These are phyloP conservation scores for Auanema sp. DNA, from an alignment of 2,888 invertebrate genomes.

Conservation along the genomic window DNA sequence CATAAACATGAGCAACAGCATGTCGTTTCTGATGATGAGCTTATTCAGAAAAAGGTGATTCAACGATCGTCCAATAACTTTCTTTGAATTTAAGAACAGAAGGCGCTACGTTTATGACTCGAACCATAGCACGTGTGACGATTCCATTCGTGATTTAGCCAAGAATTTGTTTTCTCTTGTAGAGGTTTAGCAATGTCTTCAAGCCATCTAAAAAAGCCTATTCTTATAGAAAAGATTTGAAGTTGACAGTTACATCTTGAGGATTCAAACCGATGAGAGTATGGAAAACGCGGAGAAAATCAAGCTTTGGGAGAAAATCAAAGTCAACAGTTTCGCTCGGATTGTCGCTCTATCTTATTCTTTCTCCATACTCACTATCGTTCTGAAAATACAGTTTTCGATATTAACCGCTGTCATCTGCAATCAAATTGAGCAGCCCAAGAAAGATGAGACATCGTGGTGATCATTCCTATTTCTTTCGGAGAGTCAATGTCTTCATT, in stretches of 20 bases:
- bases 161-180: not conserved
- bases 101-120: conserved; percentile 53
- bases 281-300: conserved; percentile 32
- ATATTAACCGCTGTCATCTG: conserved; percentile 51
- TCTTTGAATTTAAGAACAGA: conserved; percentile 32
- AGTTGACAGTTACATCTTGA: conserved; percentile 31
- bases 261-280: conserved; percentile 26
- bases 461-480: not conserved
- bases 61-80: not conserved
- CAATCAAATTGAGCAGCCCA: conserved; percentile 28
- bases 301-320: conserved; percentile 39
- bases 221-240: conserved; percentile 37
- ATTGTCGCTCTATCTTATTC: conserved; percentile 39
- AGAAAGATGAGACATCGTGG: not conserved
- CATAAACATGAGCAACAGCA: not conserved
- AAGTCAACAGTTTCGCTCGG: conserved; percentile 38
- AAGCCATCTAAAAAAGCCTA: not conserved
- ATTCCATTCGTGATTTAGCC: conserved; percentile 22
- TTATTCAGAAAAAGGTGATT: too few species aligned
- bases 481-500: not conserved
- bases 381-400: conserved; percentile 51
- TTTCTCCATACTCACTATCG: conserved; percentile 45
- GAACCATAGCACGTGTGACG: conserved; percentile 50
- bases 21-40: too few species aligned
- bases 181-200: not conserved